Evolutionary conservation across 1,140 invertebrate genomes (phyloP), one percentile per base, ranked within the genome.

Genomic region (Leptoteleia sp.): DNA sequence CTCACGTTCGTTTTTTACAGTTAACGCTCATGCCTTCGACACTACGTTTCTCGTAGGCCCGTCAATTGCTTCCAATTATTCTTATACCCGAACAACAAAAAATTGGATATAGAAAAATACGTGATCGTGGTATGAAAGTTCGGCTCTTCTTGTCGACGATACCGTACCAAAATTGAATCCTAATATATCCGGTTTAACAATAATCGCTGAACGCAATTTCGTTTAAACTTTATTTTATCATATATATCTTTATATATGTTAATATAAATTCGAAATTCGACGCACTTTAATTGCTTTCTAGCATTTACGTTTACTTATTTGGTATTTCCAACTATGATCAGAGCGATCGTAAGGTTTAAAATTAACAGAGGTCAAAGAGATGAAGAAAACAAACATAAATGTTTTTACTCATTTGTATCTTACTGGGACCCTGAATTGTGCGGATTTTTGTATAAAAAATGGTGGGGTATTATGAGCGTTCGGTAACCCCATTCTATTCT

Each of bases 231-330:
- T 25, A 38, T n/a, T 37, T 48, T 4, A 5, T n/a, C 22, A 50
- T 47, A 15, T 59, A 35, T 52, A 64, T 54, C 13, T 68, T 47
- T 27, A 48, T 38, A 27, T 55, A 38, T 17, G 40, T 16, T 54
- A 45, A 47, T 68, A 38, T 55, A 55, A 68, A 55, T 68, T 68
- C 50, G 64, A 57, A 68, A 50, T 48, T 68, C 35, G 52, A 55
- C 50, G 52, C 42, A 1, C 4, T 57, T 55, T 19, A 37, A 48
- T 50, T 55, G 55, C 13, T 47, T 3, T 15, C n/a, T 35, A 35
- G 42, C 17, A 8, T 22, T 55, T 68, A 57, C 12, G 52, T 57
- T 68, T 57, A 68, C 2, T 48, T 68, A 68, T 57, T 68, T 48
- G 52, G 40, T 57, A 57, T 9, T 54, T 67, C n/a, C n/a, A n/a